Percentiles rank a stretch among this genome's conserved stretches.
Conservation (phyloP, 2,113 vertebrate genomes). For the Indicator indicator region DNA sequence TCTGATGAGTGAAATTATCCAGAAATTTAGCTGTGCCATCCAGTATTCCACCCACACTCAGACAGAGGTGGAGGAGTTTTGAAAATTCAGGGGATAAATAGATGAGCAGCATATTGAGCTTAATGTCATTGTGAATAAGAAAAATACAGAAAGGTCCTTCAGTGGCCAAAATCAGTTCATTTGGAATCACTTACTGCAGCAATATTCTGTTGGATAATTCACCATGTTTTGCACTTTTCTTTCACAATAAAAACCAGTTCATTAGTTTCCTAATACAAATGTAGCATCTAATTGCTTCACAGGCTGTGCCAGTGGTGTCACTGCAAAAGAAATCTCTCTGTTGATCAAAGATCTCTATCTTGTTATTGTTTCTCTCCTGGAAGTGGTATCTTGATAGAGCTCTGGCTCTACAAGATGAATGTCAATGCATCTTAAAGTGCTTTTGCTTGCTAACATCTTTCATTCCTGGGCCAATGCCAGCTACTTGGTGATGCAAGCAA, state of each 20-base stretch:
- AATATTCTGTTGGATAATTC: neutral
- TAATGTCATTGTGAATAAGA: neutral
- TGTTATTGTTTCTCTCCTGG: neutral
- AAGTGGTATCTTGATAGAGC: neutral
- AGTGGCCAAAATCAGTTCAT: neutral
- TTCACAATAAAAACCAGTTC: neutral
- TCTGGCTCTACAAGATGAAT: neutral
- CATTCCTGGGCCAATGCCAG: neutral
- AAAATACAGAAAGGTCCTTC: neutral
- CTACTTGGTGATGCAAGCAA: neutral
- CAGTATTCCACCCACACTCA: neutral
- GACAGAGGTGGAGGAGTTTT: neutral
- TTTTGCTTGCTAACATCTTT: neutral
- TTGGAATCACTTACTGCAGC: neutral
- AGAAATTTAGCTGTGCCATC: neutral
- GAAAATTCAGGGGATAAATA: neutral
- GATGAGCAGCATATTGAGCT: neutral
- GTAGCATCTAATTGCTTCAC: neutral
- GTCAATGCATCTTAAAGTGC: neutral
- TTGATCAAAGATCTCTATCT: slow-evolving; percentile 12
- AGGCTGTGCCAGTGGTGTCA: neutral
- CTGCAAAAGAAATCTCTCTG: neutral
- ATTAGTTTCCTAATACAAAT: neutral
- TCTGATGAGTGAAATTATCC: slow-evolving; percentile 4
- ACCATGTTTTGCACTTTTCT: neutral